These are phyloP conservation scores for Artemia franciscana DNA, from an alignment of 1,140 invertebrate genomes.

Conservation along the genomic window DNA sequence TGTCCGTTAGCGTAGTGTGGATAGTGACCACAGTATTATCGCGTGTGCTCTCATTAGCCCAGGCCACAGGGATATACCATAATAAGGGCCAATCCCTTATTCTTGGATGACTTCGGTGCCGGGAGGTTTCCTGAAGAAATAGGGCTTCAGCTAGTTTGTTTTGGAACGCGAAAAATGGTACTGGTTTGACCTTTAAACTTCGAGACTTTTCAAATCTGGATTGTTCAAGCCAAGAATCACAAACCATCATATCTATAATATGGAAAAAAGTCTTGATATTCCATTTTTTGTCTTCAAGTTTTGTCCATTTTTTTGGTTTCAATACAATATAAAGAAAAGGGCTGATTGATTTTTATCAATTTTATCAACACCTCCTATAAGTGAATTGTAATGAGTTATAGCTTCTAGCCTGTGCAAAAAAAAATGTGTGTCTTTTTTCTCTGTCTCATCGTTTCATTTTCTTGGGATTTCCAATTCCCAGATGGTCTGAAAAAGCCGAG, in stretches of 20 bases:
- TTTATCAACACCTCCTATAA: conserved; percentile 21
- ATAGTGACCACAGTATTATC: not conserved
- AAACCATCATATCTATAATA: conserved; percentile 14
- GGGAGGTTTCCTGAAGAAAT: not conserved
- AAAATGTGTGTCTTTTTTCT: conserved; percentile 15
- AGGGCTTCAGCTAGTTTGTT: conserved; percentile 6
- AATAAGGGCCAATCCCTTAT: not conserved
- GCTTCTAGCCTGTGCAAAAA: conserved; percentile 17
- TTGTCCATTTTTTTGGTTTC: conserved; percentile 13
- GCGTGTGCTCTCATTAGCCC: not conserved
- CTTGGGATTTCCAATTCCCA: conserved; percentile 19
- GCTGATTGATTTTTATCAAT: conserved; percentile 17
- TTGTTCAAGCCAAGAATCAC: conserved; percentile 17
- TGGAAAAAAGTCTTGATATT: conserved; percentile 16
- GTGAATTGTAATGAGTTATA: conserved; percentile 17
- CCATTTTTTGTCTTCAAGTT: conserved; percentile 17
- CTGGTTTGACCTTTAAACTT: conserved; percentile 1
- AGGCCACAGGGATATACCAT: not conserved
- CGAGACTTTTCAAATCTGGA: conserved; percentile 5
- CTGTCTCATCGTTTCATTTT: conserved; percentile 18
- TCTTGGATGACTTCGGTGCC: not conserved
- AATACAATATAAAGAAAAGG: conserved; percentile 9
- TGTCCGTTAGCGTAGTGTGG: not conserved
- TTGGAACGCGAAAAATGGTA: conserved; percentile 9
- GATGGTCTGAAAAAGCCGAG: conserved; percentile 21